Evolutionary conservation across 1,140 invertebrate species (phyloP), one percentile per base, ranked within the genome.

Genomic region (Drosophila pruinosa): DNA sequence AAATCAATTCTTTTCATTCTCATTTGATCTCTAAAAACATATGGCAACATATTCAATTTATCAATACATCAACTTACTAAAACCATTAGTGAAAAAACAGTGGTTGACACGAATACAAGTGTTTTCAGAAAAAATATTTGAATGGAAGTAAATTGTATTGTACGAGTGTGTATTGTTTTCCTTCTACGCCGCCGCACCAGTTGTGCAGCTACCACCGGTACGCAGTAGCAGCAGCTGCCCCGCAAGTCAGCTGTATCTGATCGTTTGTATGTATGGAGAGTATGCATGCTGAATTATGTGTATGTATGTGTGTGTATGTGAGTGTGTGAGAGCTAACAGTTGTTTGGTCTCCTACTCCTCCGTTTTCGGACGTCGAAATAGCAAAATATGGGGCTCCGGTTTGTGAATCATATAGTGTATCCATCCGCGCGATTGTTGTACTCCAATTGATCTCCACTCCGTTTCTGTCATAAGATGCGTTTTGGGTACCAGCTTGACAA

Each of bases 341-440:
- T 56, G 54, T 45, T 57, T 36, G 22, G 38, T 26, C 34, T 22
- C 2, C 34, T 88, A 89, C 52, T 89, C 75, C 76, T 71, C 75
- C 45, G 83, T 88, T 48, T 88, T 91, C 28, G 90, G 89, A 57
- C 94, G 90, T 65, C 94, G 91, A 89, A 95, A 95, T 22, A 95
- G 90, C 45, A 95, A 79, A 17, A 95, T 94, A 75, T 95, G 94
- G 1, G 94, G 94, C 81, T 95, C 98, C 89, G 98, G 98, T 53
- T 95, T 94, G 91, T 99, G 98, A 73, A 97, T 95, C 97, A 99
- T 98, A 85, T 98, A 99, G 92, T 99, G 98, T 3, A 98, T 94
- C 98, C 98, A 99, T 26, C 97, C 97, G 17, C 96, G 96, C 88
- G 97, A 98, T 91, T 99, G 98, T 90, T 99, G 97, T 6, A 99